Conservation (phyloP, 2,888 invertebrate genomes). For the Drosophila neotestacea region DNA sequence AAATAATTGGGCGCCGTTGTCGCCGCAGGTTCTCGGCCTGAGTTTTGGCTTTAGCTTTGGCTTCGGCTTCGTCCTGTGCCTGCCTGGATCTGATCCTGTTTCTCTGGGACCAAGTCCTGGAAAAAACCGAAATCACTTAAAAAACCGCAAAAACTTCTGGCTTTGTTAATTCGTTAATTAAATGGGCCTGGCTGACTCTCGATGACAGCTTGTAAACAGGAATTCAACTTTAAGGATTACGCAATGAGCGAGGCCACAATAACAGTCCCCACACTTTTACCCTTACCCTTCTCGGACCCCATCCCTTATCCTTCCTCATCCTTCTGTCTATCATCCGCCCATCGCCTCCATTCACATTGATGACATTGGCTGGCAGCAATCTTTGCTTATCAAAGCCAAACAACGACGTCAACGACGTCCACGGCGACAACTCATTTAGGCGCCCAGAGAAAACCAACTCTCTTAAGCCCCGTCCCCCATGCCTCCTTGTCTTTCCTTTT, state of each 20-base stretch:
- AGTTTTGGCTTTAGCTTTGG: not conserved
- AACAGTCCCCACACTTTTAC: conserved; percentile 2
- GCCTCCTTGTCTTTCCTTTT: not conserved
- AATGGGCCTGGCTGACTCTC: conserved; percentile 69
- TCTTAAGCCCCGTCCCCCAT: not conserved
- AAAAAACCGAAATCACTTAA: conserved; percentile 63
- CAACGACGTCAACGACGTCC: conserved; percentile 60
- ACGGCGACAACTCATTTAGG: conserved; percentile 75
- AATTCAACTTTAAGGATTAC: conserved; percentile 76
- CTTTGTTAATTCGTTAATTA: conserved; percentile 81
- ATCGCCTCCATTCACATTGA: conserved; percentile 57
- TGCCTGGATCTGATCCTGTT: conserved; percentile 7
- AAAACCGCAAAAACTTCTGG: conserved; percentile 75
- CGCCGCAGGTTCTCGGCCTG: conserved; percentile 30
- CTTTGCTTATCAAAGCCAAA: conserved; percentile 73
- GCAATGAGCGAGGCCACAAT: conserved; percentile 57
- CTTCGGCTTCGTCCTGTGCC: not conserved
- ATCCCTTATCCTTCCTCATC: too few relatives aligned
- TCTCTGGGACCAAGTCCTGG: conserved; percentile 29
- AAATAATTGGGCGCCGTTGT: conserved; percentile 63
- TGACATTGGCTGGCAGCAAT: conserved; percentile 74
- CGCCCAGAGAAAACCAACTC: conserved; percentile 9
- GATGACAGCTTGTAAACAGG: conserved; percentile 74
- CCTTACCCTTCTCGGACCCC: too few relatives aligned
- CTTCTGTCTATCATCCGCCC: not conserved